These are phyloP conservation scores for Laterallus jamaicensis DNA, from an alignment of 2,113 vertebrate species.

Conservation along the genomic window DNA sequence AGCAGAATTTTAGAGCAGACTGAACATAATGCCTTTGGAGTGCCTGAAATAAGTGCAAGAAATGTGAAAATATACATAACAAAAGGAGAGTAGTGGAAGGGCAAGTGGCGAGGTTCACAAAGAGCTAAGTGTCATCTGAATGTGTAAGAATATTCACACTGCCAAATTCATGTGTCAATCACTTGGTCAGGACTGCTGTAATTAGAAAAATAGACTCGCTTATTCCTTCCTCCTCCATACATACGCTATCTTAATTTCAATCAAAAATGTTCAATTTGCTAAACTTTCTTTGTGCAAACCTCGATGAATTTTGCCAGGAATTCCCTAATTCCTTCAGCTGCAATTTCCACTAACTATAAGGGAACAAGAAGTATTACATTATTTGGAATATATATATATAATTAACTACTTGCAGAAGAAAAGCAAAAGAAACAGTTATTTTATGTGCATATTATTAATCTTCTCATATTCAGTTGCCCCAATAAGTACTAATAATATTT, in stretches of 20 bases:
- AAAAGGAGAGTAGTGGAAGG: background rate
- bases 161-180: background rate
- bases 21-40: background rate
- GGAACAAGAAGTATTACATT: background rate
- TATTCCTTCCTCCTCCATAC: background rate
- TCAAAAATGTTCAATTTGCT: background rate
- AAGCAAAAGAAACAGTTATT: background rate
- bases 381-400: background rate
- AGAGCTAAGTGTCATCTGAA: background rate
- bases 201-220: background rate
- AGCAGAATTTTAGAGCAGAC: background rate
- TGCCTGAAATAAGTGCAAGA: background rate
- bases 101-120: background rate
- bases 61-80: background rate
- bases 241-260: background rate
- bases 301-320: background rate
- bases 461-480: background rate
- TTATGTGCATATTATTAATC: background rate
- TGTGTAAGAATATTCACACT: background rate
- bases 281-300: background rate
- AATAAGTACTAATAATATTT: background rate
- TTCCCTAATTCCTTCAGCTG: background rate
- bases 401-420: background rate
- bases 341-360: background rate
- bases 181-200: background rate